Conservation (phyloP, 2,888 invertebrate species). For the Odontomyia ornata region DNA sequence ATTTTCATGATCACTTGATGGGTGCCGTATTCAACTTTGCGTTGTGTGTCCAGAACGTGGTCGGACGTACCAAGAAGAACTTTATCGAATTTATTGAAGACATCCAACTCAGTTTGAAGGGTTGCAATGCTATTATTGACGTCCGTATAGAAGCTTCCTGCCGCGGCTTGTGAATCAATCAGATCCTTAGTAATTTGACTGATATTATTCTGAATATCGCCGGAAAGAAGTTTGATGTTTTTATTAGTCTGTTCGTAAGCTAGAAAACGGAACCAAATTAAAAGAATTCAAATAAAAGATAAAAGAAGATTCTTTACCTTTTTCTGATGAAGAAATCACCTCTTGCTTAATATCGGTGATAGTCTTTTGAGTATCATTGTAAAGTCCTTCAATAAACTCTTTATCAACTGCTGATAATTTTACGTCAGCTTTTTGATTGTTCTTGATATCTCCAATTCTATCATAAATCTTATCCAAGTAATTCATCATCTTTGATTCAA, state of each 20-base stretch:
- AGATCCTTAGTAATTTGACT: slow-evolving; percentile 70
- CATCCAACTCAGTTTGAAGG: slow-evolving; percentile 67
- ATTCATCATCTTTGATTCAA: slow-evolving; percentile 64
- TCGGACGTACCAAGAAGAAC: slow-evolving; percentile 85
- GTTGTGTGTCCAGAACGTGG: slow-evolving; percentile 83
- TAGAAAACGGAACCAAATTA: slow-evolving; percentile 50
- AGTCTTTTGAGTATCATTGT: slow-evolving; percentile 71
- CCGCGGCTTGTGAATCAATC: slow-evolving; percentile 67
- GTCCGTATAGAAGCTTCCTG: slow-evolving; percentile 68
- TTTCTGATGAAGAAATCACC: slow-evolving; percentile 64
- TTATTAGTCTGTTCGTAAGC: slow-evolving; percentile 65
- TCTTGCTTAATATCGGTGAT: slow-evolving; percentile 68
- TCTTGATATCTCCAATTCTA: slow-evolving; percentile 58
- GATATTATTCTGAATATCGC: slow-evolving; percentile 65
- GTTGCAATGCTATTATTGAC: slow-evolving; percentile 68
- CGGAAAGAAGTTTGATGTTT: slow-evolving; percentile 68
- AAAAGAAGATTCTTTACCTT: slow-evolving; percentile 60
- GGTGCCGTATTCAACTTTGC: slow-evolving; percentile 84
- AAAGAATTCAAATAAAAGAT: background rate
- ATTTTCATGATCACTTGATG: slow-evolving; percentile 83
- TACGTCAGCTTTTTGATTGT: slow-evolving; percentile 51
- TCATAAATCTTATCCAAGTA: slow-evolving; percentile 64
- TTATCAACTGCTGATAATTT: slow-evolving; percentile 63
- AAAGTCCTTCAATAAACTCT: slow-evolving; percentile 67
- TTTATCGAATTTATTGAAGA: slow-evolving; percentile 76